Base-by-base conservation (phyloP, 2,797 vertebrate species). In the Pangasius macronema region DNA sequence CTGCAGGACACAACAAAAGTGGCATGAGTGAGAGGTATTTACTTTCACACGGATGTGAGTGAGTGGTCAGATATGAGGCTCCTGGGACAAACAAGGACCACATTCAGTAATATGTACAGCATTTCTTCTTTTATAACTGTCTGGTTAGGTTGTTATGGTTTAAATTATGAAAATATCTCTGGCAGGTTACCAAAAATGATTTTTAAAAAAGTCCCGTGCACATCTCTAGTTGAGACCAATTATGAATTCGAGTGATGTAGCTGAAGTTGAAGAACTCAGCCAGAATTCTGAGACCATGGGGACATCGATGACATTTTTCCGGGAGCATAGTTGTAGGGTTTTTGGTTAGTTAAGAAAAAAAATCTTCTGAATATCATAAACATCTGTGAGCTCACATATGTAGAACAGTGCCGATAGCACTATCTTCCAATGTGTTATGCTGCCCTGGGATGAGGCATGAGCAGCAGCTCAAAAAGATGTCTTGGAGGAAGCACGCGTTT, bases 141-240 rank as follows among this genome's bases (percentile, higher is more conserved):
- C 46, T 76, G 46, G n/a, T 51, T 51, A n/a, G 14, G 27, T 30
- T 3, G 1, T 76, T 27, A n/a, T 51, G 13, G 27, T n/a, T 76
- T 76, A 20, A n/a, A 79, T 79, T 77, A 53, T 53, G n/a, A 77
- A 53, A 77, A 77, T 53, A 53, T 53, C 10, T 75, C 27, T 8
- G 27, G 24, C 24, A 75, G 5, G 18, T 49, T 53, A 53, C 16
- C 3, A 77, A 53, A 18, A 77, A 16, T n/a, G 5, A 46, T 70
- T 46, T 46, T 46, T 13, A 51, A 76, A 76, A 27, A 13, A 73
- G 22, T 73, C 42, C 24, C 1, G 24, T 24, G 42, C 42, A 49
- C 24, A 49, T 49, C 72, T 46, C 22, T 27, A 46, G 49, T 18
- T 42, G 20, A 20, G 39, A 36, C 30, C 14, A 42, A 42, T 24